phyloP scores from a whole-genome alignment of 2,888 invertebrate genomes.

The Sympetrum striolatum region DNA sequence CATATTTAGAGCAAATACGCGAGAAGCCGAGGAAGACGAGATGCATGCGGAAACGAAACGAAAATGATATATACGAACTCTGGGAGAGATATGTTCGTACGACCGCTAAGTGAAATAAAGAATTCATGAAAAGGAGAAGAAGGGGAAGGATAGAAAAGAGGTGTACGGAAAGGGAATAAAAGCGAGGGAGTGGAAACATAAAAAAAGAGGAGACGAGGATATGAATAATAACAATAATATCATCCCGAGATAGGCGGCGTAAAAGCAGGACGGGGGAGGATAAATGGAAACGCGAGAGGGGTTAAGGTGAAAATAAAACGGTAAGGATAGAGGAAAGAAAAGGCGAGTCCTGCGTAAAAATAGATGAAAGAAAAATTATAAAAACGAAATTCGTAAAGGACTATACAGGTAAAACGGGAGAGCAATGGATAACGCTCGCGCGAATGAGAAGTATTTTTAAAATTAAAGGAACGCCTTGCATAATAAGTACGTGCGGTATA shows the following conservation, averaged over 20 bases:
- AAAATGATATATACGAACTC: conserved; percentile 30
- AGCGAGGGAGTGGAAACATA: background rate
- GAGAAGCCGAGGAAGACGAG: background rate
- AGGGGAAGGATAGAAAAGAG: background rate
- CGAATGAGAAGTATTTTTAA: too few relatives aligned
- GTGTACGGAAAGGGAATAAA: background rate
- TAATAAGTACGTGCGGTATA: too few relatives aligned
- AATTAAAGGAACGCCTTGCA: too few relatives aligned
- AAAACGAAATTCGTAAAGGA: background rate
- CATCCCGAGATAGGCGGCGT: background rate
- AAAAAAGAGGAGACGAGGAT: conserved; percentile 6
- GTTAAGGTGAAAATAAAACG: background rate
- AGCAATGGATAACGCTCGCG: too few relatives aligned
- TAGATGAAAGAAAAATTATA: background rate
- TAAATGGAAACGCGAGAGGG: background rate
- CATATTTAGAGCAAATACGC: too few relatives aligned
- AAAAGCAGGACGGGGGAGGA: background rate
- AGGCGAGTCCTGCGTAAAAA: background rate
- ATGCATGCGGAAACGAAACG: background rate
- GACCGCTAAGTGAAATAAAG: conserved; percentile 29
- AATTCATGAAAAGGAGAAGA: conserved; percentile 22
- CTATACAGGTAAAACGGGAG: background rate
- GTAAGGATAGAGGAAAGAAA: background rate
- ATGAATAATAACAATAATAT: conserved; percentile 41
- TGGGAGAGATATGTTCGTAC: background rate